Conservation (phyloP, 2,888 invertebrate species). For the Caenorhabditis afra region DNA sequence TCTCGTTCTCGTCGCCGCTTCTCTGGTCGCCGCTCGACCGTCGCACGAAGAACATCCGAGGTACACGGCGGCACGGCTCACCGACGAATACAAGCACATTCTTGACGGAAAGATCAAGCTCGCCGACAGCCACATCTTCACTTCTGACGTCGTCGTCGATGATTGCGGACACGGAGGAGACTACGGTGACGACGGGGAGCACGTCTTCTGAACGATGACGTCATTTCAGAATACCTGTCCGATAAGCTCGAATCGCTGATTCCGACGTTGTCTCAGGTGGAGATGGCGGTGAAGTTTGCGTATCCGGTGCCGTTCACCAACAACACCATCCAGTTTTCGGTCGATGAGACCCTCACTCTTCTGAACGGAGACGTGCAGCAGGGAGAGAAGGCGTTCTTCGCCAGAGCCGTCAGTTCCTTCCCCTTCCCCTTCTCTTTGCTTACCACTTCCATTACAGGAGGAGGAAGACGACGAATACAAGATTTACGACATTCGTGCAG, state of each 20-base stretch:
- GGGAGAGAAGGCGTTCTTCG: constrained; percentile 48
- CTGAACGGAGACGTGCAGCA: constrained; percentile 15
- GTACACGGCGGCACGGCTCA: constrained; percentile 44
- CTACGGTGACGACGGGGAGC: constrained; percentile 18
- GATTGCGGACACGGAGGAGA: constrained; percentile 44
- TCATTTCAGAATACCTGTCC: constrained; percentile 33
- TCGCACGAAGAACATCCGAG: constrained; percentile 43
- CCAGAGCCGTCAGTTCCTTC: constrained; percentile 25
- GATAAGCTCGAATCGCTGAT: constrained; percentile 30
- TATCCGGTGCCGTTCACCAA: constrained; percentile 53
- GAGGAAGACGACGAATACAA: constrained; percentile 40
- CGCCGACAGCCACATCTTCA: constrained; percentile 37
- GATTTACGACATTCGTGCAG: constrained; percentile 39
- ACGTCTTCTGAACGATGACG: neutral
- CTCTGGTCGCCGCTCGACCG: constrained; percentile 3
- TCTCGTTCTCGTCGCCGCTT: constrained; percentile 1
- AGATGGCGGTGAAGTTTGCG: constrained; percentile 42
- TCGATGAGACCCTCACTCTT: constrained; percentile 43
- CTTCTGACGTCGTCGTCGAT: constrained; percentile 28
- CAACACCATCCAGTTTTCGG: constrained; percentile 45
- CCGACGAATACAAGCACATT: constrained; percentile 42
- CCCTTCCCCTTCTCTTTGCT: too few relatives aligned
- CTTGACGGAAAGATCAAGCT: constrained; percentile 41
- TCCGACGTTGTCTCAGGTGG: constrained; percentile 24
- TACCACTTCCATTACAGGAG: constrained; percentile 37